A percentile compares a stretch with the other conserved stretches of the same genome.
Evolutionary conservation across 2,888 invertebrate species (phyloP).

Genomic region (Ischnura elegans): DNA sequence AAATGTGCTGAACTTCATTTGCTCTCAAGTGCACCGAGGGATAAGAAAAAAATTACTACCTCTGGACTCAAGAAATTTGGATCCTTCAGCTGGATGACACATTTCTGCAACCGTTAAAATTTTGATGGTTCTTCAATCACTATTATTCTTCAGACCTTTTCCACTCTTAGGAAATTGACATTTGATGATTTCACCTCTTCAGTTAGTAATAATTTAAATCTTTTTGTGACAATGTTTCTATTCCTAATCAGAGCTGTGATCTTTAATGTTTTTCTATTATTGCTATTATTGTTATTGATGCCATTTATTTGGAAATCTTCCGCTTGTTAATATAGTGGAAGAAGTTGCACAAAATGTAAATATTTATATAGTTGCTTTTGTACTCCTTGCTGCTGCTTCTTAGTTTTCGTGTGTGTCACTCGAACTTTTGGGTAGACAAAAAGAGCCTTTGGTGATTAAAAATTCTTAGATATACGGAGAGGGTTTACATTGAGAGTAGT

Average conservation of each 20-base stretch:
- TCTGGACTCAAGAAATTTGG: slow-evolving; percentile 24
- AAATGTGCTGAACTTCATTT: slow-evolving; percentile 44
- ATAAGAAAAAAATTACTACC: slow-evolving; percentile 12
- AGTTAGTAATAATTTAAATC: background rate
- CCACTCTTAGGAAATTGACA: background rate
- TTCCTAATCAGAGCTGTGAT: slow-evolving; percentile 63
- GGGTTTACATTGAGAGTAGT: background rate
- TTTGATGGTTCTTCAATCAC: background rate
- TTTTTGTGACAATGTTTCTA: slow-evolving; percentile 56
- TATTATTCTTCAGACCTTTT: background rate
- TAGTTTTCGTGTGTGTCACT: background rate
- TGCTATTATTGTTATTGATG: background rate
- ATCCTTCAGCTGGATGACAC: background rate
- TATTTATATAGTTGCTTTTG: slow-evolving; percentile 2
- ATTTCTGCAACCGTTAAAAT: background rate
- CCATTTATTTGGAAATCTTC: background rate
- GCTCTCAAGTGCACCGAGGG: background rate
- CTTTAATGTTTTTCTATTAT: slow-evolving; percentile 57
- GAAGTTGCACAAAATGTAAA: slow-evolving; percentile 33
- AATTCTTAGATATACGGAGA: background rate
- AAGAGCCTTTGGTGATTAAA: slow-evolving; percentile 34
- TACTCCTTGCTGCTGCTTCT: background rate
- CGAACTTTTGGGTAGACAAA: background rate
- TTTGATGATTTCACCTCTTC: slow-evolving; percentile 3
- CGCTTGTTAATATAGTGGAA: background rate